These are phyloP conservation scores for Megaustenia siamemsis DNA, from an alignment of 2,888 invertebrate species.

Conservation along the genomic window DNA sequence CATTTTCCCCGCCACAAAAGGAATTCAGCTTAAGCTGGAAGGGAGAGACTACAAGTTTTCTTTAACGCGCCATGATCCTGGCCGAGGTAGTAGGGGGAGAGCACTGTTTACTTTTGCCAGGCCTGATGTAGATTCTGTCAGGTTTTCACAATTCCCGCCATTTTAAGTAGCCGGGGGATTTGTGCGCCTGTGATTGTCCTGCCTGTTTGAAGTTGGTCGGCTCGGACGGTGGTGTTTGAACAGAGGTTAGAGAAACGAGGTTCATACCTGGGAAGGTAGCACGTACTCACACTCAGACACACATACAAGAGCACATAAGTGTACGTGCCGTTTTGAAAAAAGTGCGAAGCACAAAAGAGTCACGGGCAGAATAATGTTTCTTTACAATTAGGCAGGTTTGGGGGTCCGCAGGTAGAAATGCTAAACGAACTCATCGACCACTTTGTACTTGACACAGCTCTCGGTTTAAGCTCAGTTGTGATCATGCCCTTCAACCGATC, in stretches of 20 bases:
- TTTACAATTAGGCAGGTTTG: no score
- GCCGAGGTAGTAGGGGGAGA: not conserved
- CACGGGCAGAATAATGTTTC: no score
- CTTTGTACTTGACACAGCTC: no score
- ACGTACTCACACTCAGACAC: conserved; percentile 7
- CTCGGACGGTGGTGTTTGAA: conserved; percentile 20
- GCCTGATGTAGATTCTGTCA: conserved; percentile 2
- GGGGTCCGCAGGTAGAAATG: no score
- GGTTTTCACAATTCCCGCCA: conserved; percentile 10
- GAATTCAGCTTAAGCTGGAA: not conserved
- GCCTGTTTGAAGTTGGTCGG: conserved; percentile 32
- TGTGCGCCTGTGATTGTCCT: not conserved
- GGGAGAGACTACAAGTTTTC: not conserved
- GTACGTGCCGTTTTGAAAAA: not conserved
- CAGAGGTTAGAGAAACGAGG: conserved; percentile 1
- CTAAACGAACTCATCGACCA: no score
- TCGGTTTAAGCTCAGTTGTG: no score
- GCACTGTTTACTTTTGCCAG: not conserved
- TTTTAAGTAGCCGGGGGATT: not conserved
- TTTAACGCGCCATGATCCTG: not conserved
- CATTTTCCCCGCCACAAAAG: not conserved
- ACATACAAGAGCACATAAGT: not conserved
- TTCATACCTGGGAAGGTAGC: not conserved
- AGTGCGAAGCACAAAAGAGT: no score
- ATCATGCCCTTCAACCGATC: no score